phyloP scores from a whole-genome alignment of 2,888 invertebrate species.

The Tricholauxania praeusta region DNA sequence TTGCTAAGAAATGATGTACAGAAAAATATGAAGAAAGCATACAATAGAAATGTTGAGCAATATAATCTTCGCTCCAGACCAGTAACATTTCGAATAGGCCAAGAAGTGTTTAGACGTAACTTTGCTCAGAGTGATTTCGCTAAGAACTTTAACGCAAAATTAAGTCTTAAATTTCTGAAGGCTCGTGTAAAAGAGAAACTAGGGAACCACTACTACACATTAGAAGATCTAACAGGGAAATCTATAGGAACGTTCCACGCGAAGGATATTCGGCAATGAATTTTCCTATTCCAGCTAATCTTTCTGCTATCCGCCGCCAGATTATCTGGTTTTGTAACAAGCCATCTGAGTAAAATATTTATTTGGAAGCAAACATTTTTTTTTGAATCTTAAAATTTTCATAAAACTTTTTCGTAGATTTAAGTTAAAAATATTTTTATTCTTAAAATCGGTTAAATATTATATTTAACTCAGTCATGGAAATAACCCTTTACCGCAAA shows the following conservation, averaged over 20 bases:
- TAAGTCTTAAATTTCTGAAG: conserved; percentile 28
- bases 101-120: neutral
- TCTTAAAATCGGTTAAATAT: too few relatives aligned
- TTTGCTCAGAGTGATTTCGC: conserved; percentile 28
- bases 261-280: conserved; percentile 25
- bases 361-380: too few relatives aligned
- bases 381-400: too few relatives aligned
- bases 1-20: neutral
- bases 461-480: too few relatives aligned
- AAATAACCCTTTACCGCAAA: too few relatives aligned
- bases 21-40: conserved; percentile 15
- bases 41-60: conserved; percentile 21
- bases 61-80: conserved; percentile 31
- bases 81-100: conserved; percentile 21
- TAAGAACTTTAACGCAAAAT: conserved; percentile 29
- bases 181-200: conserved; percentile 22
- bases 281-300: neutral
- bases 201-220: conserved; percentile 23
- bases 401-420: too few relatives aligned
- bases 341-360: too few relatives aligned
- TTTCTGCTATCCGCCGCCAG: too few relatives aligned
- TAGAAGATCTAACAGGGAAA: conserved; percentile 5
- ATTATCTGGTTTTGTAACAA: too few relatives aligned
- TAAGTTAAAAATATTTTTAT: too few relatives aligned
- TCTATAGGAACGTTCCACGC: conserved; percentile 20